These are phyloP conservation scores for Gryon sp. DNA, from an alignment of 1,140 invertebrate genomes.

Conservation along the genomic window DNA sequence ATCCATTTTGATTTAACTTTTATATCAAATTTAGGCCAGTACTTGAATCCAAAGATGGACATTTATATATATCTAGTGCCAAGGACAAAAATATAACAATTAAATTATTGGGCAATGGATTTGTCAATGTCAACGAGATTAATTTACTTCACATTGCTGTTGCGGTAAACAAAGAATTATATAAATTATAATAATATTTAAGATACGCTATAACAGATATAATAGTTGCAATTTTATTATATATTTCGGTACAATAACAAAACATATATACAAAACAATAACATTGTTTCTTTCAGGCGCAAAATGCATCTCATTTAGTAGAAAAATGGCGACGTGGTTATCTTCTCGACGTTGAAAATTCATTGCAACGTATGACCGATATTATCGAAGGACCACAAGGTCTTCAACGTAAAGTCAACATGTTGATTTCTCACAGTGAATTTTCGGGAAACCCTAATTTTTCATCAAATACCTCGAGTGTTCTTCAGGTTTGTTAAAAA, in stretches of 20 bases:
- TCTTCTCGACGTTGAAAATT: slow-evolving; percentile 68
- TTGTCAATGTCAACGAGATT: slow-evolving; percentile 82
- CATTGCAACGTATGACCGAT: slow-evolving; percentile 65
- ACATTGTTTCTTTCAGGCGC: slow-evolving; percentile 65
- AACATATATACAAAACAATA: background rate
- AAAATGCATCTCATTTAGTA: slow-evolving; percentile 73
- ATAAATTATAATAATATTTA: too few relatives aligned
- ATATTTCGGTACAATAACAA: background rate
- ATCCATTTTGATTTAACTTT: too few relatives aligned
- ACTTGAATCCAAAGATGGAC: slow-evolving; percentile 82
- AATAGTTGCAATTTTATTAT: too few relatives aligned
- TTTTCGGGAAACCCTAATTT: slow-evolving; percentile 12
- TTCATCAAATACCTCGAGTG: background rate
- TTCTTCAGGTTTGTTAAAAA: too few relatives aligned
- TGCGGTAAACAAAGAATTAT: too few relatives aligned
- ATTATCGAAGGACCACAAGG: slow-evolving; percentile 73
- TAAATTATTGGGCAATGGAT: slow-evolving; percentile 81
- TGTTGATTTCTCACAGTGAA: slow-evolving; percentile 63
- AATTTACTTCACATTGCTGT: slow-evolving; percentile 79
- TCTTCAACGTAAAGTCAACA: slow-evolving; percentile 73
- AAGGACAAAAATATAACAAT: slow-evolving; percentile 84
- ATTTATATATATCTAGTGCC: slow-evolving; percentile 83
- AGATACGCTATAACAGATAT: too few relatives aligned
- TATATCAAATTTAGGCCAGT: too few relatives aligned
- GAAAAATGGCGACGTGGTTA: slow-evolving; percentile 75